Conservation (phyloP, 2,797 vertebrate species). For the Dipus sagitta region DNA sequence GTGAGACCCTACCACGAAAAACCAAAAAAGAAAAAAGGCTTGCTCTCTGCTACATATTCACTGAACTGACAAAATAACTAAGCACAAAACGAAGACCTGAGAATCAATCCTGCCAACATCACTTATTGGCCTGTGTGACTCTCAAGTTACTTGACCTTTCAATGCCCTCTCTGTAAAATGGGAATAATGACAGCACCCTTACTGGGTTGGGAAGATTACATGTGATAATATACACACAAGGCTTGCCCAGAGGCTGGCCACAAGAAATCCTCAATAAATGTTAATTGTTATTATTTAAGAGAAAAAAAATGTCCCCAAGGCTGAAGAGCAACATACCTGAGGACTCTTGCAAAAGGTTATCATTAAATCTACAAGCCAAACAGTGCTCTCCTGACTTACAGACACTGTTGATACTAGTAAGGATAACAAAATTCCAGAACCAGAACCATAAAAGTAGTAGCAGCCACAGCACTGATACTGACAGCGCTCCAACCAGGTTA, state of each 20-base stretch:
- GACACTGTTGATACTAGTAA: background rate
- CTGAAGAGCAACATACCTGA: slow-evolving; percentile 11
- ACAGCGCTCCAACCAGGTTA: background rate
- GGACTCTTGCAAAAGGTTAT: slow-evolving; percentile 12
- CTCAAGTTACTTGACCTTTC: slow-evolving; percentile 56
- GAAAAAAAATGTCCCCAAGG: slow-evolving; percentile 9
- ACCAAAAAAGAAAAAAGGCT: too few species aligned
- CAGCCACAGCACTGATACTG: background rate
- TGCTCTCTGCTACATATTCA: background rate
- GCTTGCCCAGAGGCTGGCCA: background rate
- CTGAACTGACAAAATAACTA: background rate
- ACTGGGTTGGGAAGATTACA: background rate
- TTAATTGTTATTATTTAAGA: slow-evolving; percentile 48
- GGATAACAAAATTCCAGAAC: background rate
- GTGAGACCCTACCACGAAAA: too few species aligned
- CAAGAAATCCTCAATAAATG: slow-evolving; percentile 43
- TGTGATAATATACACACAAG: slow-evolving; percentile 37
- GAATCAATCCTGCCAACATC: background rate
- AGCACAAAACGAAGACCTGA: slow-evolving; percentile 18
- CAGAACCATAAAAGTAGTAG: background rate
- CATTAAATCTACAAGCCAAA: slow-evolving; percentile 56
- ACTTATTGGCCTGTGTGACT: background rate
- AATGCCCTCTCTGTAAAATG: slow-evolving; percentile 43
- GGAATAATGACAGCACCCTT: background rate
- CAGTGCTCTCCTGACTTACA: background rate